Conservation (phyloP, 2,888 invertebrate genomes). For the Gymnoscelis rufifasciata region DNA sequence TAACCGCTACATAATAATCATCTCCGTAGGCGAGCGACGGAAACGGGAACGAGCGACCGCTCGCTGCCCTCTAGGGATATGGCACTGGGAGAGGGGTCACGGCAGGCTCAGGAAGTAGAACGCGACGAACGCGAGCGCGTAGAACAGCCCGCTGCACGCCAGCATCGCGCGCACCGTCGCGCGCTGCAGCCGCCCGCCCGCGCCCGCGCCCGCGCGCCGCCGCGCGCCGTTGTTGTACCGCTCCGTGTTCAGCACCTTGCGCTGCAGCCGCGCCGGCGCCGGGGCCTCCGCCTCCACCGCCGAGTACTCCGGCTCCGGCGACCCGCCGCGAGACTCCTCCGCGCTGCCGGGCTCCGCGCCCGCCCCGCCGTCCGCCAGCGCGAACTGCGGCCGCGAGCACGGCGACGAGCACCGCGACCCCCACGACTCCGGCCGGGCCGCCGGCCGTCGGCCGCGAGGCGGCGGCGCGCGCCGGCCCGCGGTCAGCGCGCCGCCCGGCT, state of each 20-base stretch:
- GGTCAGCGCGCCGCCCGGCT: constrained; percentile 26
- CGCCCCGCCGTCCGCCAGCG: constrained; percentile 15
- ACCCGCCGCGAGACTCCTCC: constrained; percentile 23
- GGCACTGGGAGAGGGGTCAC: constrained; percentile 27
- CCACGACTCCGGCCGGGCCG: constrained; percentile 33
- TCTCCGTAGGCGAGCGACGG: too few relatives aligned
- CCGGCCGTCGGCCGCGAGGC: constrained; percentile 30
- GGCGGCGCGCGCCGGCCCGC: constrained; percentile 17
- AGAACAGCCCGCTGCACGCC: constrained; percentile 69
- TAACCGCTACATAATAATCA: too few relatives aligned
- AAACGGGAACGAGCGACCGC: background rate
- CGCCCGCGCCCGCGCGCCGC: constrained; percentile 50
- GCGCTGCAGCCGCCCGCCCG: constrained; percentile 46
- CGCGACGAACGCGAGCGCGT: constrained; percentile 58
- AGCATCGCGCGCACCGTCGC: constrained; percentile 76
- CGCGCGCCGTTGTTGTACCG: constrained; percentile 56
- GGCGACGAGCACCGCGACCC: constrained; percentile 23
- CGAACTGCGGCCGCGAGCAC: constrained; percentile 22
- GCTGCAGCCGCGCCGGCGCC: constrained; percentile 36
- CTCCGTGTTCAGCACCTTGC: constrained; percentile 51
- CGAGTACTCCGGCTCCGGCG: constrained; percentile 28
- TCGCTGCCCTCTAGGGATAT: too few relatives aligned
- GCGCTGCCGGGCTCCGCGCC: constrained; percentile 40
- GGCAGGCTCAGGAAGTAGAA: constrained; percentile 68
- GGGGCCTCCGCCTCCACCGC: constrained; percentile 29